These are phyloP conservation scores for Echeneis naucrates DNA, from an alignment of 2,797 vertebrate genomes.

Conservation along the genomic window DNA sequence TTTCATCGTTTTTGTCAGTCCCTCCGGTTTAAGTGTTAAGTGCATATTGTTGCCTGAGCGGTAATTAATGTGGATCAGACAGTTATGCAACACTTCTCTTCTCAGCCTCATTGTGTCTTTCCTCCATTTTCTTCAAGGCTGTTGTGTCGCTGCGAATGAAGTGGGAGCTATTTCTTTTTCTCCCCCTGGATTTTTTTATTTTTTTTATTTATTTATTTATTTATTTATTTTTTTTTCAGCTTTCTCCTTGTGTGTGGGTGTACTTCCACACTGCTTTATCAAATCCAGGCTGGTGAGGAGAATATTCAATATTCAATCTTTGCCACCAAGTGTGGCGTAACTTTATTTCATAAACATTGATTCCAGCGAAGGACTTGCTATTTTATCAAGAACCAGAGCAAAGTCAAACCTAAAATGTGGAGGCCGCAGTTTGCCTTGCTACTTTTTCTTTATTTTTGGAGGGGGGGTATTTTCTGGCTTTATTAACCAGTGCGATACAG, in stretches of 20 bases:
- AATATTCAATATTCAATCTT: slow-evolving; percentile 39
- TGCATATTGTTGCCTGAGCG: slow-evolving; percentile 8
- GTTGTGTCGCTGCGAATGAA: slow-evolving; percentile 36
- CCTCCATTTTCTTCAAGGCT: slow-evolving; percentile 21
- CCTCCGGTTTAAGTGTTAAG: slow-evolving; percentile 9
- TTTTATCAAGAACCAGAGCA: slow-evolving; percentile 25
- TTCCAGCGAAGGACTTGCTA: slow-evolving; percentile 19
- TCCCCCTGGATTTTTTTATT: too few species aligned
- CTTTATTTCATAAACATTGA: slow-evolving; percentile 38
- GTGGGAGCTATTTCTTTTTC: neutral
- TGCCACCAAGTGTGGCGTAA: slow-evolving; percentile 11
- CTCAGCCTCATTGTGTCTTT: slow-evolving; percentile 40
- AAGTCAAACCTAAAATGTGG: slow-evolving; percentile 15
- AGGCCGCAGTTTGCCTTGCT: neutral
- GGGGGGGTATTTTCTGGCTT: neutral
- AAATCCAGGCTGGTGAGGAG: neutral
- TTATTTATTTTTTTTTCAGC: neutral
- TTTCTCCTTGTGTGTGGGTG: neutral
- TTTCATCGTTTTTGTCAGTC: neutral
- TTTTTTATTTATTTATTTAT: too few species aligned
- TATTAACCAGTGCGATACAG: too few species aligned
- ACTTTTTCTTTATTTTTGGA: neutral
- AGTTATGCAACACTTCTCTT: slow-evolving; percentile 53
- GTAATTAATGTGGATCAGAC: slow-evolving; percentile 45
- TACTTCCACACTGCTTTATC: neutral